Base-by-base conservation (phyloP, 2,888 invertebrate species). In the Coleophora flavipennella region DNA sequence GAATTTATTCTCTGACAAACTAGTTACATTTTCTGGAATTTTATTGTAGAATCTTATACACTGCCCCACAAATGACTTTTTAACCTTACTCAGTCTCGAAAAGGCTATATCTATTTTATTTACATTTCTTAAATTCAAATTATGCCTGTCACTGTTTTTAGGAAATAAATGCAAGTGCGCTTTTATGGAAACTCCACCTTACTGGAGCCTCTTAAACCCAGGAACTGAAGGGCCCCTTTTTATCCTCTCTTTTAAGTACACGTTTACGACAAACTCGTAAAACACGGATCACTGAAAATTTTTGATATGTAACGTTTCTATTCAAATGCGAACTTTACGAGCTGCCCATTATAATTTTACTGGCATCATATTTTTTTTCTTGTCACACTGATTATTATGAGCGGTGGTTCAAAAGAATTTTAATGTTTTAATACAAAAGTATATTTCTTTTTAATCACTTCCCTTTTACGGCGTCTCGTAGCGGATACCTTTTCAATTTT, bases 261-360 rank as follows among this genome's bases (percentile, higher is more conserved):
- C 74, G 71, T 83, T 83, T 84, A 84, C 79, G 84, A 81, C 73
- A 57, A 63, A 65, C 76, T 80, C 83, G 79, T 84, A 84, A 84
- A 84, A 74, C 70, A 81, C 80, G 83, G 83, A 81, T 84, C 81
- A 80, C 70, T 81, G 84, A 80, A 78, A 80, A 80, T 83, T 83
- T 84, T 84, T 83, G 84, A 84, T 83, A 83, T 81, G 84, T 83
- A 74, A 83, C 81, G 75, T 73, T 80, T 69, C 79, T 81, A 84
- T 84, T 84, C 84, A 84, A 84, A 84, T 80, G 73, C 55, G 52
- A 62, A 59, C 59, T 80, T 84, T 81, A 83, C 78, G 83, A 80
- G 63, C 56, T 57, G 59, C 62, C 75, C 74, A 77, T 83, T 81
- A 83, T 76, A 74, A 79, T 79, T 81, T 83, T 81, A 81, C 73